Evolutionary conservation across 1,140 invertebrate species (phyloP).

Genomic region (Lepidotrigona ventralis): DNA sequence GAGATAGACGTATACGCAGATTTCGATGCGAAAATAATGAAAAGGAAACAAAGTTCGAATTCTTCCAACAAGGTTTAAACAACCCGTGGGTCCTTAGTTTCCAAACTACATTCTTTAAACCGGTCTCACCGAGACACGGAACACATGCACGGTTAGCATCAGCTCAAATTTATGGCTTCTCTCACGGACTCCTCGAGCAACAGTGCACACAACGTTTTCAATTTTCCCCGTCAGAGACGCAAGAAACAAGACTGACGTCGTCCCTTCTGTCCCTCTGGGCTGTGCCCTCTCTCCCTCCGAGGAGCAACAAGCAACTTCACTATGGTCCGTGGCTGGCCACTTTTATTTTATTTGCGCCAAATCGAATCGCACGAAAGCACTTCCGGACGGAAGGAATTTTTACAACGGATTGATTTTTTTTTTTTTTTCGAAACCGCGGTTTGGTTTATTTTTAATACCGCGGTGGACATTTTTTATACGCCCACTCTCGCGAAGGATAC

Average conservation of each 20-base stretch:
- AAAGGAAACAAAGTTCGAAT: not conserved
- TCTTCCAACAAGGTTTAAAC: not conserved
- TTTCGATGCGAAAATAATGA: not conserved
- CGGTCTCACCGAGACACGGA: not conserved
- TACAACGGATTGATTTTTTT: not conserved
- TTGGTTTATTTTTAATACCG: no score
- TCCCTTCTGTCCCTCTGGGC: not conserved
- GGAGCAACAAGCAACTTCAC: not conserved
- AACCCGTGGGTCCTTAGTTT: not conserved
- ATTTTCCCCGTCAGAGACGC: conserved; percentile 7
- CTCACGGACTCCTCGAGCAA: not conserved
- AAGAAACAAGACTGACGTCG: not conserved
- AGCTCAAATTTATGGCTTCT: not conserved
- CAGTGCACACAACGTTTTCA: conserved; percentile 15
- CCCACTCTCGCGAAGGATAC: no score
- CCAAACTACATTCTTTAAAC: not conserved
- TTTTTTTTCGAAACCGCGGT: no score
- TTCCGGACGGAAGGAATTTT: not conserved
- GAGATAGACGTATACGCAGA: not conserved
- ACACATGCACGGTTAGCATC: not conserved
- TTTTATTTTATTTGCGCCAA: conserved; percentile 30
- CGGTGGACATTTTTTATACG: no score
- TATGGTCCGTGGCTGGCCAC: not conserved
- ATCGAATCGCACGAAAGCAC: conserved; percentile 17
- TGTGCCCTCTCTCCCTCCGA: not conserved